Percentiles rank a stretch among this genome's conserved stretches.
Conservation (phyloP, 2,113 vertebrate genomes). For the Ammodytes dubius region DNA sequence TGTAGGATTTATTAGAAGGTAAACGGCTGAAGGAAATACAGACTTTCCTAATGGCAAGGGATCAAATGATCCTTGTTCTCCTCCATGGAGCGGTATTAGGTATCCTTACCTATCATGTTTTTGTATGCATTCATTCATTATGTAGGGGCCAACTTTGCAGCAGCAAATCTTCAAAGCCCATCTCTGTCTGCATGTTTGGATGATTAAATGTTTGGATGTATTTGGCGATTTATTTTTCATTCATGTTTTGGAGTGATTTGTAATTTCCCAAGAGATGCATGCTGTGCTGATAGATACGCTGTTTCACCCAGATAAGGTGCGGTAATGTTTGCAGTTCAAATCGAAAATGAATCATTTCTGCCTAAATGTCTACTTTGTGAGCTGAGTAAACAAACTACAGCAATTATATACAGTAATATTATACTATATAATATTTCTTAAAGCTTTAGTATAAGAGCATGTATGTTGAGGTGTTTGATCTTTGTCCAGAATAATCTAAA, state of each 20-base stretch:
- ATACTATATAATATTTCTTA: constrained; percentile 17
- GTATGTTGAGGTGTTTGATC: constrained; percentile 24
- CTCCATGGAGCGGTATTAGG: constrained; percentile 43
- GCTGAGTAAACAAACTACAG: constrained; percentile 28
- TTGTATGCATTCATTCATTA: constrained; percentile 37
- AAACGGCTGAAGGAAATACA: constrained; percentile 54
- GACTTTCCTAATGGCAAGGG: constrained; percentile 36
- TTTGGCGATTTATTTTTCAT: constrained; percentile 51
- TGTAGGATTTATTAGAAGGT: constrained; percentile 60
- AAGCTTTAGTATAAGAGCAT: constrained; percentile 6
- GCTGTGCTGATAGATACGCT: constrained; percentile 24
- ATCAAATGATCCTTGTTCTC: constrained; percentile 41
- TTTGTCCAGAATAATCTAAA: constrained; percentile 17
- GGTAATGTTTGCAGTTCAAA: constrained; percentile 44
- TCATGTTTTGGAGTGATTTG: constrained; percentile 34
- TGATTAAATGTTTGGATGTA: constrained; percentile 52
- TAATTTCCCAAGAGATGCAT: constrained; percentile 63
- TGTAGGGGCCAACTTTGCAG: constrained; percentile 27
- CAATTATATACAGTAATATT: background rate
- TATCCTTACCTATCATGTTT: constrained; percentile 55
- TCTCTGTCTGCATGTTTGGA: constrained; percentile 27
- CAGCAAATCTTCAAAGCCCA: constrained; percentile 53
- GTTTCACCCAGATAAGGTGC: constrained; percentile 30
- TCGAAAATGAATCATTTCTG: constrained; percentile 44
- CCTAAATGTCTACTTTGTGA: constrained; percentile 43